Evolutionary conservation across 1,140 invertebrate species (phyloP).

Genomic region (Pseudoatta argentina): DNA sequence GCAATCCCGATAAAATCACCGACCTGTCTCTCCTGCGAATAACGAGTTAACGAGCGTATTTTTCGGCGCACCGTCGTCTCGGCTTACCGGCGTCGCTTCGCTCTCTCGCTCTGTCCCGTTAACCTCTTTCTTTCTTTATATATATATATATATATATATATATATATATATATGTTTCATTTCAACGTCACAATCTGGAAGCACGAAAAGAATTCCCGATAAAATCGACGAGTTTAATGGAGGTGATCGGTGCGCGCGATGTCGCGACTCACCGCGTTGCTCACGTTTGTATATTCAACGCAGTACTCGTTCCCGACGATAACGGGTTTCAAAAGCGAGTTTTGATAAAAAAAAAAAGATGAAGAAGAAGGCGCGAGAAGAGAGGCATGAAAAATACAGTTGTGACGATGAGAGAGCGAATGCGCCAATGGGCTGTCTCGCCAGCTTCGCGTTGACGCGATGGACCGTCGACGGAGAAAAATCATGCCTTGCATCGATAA

Average conservation of each 20-base stretch:
- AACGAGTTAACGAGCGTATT: slow-evolving; percentile 38
- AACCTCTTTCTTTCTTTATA: slow-evolving; percentile 8
- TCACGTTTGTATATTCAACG: slow-evolving; percentile 18
- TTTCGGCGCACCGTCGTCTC: background rate
- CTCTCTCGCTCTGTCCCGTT: slow-evolving; percentile 9
- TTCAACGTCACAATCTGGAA: slow-evolving; percentile 1
- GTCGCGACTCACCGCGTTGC: slow-evolving; percentile 2
- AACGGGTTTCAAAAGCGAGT: slow-evolving; percentile 52
- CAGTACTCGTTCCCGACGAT: slow-evolving; percentile 56
- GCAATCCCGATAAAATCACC: slow-evolving; percentile 51
- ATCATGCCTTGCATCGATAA: slow-evolving; percentile 73
- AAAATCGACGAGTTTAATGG: slow-evolving; percentile 69
- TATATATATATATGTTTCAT: background rate
- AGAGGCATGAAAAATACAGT: slow-evolving; percentile 75
- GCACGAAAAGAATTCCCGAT: slow-evolving; percentile 42
- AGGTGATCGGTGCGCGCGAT: slow-evolving; percentile 35
- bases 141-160: no score
- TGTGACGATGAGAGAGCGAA: slow-evolving; percentile 45
- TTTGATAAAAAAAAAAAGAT: slow-evolving; percentile 45
- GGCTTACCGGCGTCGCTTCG: background rate
- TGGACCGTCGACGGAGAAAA: slow-evolving; percentile 36
- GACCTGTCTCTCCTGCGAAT: slow-evolving; percentile 40
- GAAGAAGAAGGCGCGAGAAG: slow-evolving; percentile 6
- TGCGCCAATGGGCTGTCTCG: slow-evolving; percentile 20
- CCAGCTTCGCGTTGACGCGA: background rate